Evolutionary conservation across 2,113 vertebrate species (phyloP), one percentile per base, ranked within the genome.

Genomic region (Percopsis transmontana): DNA sequence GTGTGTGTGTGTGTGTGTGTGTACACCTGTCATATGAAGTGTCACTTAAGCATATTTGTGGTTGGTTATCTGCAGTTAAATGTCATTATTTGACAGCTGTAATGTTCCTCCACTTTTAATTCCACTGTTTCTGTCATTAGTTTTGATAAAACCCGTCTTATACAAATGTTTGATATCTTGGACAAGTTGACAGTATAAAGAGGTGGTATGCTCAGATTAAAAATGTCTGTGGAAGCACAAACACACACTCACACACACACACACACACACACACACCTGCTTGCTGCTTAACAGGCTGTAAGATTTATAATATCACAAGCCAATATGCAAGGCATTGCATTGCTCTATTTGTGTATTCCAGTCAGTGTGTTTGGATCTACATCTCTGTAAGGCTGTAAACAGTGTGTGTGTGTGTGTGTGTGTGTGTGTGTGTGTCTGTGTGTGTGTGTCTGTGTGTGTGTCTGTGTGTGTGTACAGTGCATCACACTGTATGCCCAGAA

Each of bases 231-330:
- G 59, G 52, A 27, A 61, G 41, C 50, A 42, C 7, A n/a, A 0
- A n/a, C 58, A 62, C 54, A 66, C 18, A 55, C 3, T 14, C 21
- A 56, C 39, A 59, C 38, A 58, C 20, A 18, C 18, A 27, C 48
- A 51, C 48, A 42, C 7, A n/a, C 0, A n/a, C 53, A 62, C 54
- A 66, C 18, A 55, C 3, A 12, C 21, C 51, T 24, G 55, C 23
- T 54, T n/a, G 12, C 24, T 42, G n/a, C 14, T 62, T 65, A 62
- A 23, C 44, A 38, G 18, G 18, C 68, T 24, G 20, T 33, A 47
- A 33, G 45, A 52, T n/a, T 55, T 39, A 48, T 55, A 57, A 67
- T 33, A 72, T 19, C 42, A 54, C 21, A 47, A 66, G 51, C n/a
- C 57, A 63, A 18, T 60, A 48, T 69, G 58, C 52, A 66, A 68